Evolutionary conservation across 2,797 vertebrate species (phyloP).

Genomic region (Limnodromus scolopaceus): DNA sequence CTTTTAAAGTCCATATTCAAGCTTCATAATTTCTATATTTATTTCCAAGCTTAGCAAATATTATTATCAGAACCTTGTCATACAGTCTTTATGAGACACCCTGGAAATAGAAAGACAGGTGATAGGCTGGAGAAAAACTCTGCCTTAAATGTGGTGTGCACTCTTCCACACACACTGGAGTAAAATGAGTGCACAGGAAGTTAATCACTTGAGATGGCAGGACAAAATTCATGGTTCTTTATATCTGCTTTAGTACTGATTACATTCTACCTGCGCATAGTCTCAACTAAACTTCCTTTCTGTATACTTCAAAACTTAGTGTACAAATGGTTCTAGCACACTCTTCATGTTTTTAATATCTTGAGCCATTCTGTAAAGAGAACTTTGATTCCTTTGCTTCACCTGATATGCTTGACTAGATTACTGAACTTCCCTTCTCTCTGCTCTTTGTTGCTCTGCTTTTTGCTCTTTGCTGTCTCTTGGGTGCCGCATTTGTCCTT

Average conservation of each 20-base stretch:
- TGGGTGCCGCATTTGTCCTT: slow-evolving; percentile 82
- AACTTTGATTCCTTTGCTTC: slow-evolving; percentile 73
- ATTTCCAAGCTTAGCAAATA: too few relatives aligned
- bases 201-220: not conserved
- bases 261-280: not conserved
- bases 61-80: not conserved
- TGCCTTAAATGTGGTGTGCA: not conserved
- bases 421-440: slow-evolving; percentile 81
- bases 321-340: slow-evolving; percentile 24
- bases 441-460: slow-evolving; percentile 81
- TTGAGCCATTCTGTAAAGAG: slow-evolving; percentile 57
- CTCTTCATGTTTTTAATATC: slow-evolving; percentile 59
- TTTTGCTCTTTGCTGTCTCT: slow-evolving; percentile 82
- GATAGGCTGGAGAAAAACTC: not conserved
- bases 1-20: not conserved
- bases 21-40: too few relatives aligned
- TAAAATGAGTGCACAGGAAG: not conserved
- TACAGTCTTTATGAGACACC: not conserved
- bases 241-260: not conserved
- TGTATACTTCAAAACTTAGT: slow-evolving; percentile 28
- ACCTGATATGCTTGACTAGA: slow-evolving; percentile 69
- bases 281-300: slow-evolving; percentile 59
- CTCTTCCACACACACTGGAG: not conserved
- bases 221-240: not conserved
- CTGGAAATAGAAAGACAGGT: not conserved